Conservation (phyloP, 2,113 vertebrate genomes). For the Corythornis vintsioides region DNA sequence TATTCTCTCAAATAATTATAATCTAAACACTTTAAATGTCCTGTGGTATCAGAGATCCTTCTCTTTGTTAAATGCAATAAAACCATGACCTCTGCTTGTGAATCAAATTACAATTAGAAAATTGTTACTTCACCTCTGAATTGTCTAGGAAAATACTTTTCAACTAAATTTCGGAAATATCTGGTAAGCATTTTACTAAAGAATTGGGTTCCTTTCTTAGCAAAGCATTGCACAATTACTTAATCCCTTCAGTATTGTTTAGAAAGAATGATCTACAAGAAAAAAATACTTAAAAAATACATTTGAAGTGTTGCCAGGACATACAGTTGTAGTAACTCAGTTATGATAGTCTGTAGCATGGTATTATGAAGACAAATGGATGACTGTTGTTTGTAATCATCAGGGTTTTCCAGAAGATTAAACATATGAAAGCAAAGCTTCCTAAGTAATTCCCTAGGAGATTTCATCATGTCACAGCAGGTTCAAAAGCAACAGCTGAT, state of each 20-base stretch:
- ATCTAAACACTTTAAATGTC: background rate
- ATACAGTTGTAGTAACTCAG: slow-evolving; percentile 50
- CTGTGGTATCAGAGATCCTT: background rate
- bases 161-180: background rate
- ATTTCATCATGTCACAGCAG: slow-evolving; percentile 60
- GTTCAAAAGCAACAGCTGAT: slow-evolving; percentile 71
- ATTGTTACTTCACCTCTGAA: slow-evolving; percentile 17
- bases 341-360: slow-evolving; percentile 41
- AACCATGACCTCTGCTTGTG: background rate
- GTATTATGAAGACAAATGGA: slow-evolving; percentile 68
- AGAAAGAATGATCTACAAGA: slow-evolving; percentile 54
- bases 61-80: background rate
- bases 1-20: background rate
- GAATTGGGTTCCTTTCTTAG: slow-evolving; percentile 58
- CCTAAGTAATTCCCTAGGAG: slow-evolving; percentile 64
- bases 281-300: slow-evolving; percentile 55
- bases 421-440: slow-evolving; percentile 60
- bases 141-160: slow-evolving; percentile 5
- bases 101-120: background rate
- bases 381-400: slow-evolving; percentile 67
- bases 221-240: slow-evolving; percentile 70
- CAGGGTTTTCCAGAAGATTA: slow-evolving; percentile 67
- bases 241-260: slow-evolving; percentile 72
- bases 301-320: slow-evolving; percentile 70
- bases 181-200: background rate